Evolutionary conservation across 2,888 invertebrate species (phyloP), one percentile per base, ranked within the genome.

Genomic region (Drosophila seclusa): DNA sequence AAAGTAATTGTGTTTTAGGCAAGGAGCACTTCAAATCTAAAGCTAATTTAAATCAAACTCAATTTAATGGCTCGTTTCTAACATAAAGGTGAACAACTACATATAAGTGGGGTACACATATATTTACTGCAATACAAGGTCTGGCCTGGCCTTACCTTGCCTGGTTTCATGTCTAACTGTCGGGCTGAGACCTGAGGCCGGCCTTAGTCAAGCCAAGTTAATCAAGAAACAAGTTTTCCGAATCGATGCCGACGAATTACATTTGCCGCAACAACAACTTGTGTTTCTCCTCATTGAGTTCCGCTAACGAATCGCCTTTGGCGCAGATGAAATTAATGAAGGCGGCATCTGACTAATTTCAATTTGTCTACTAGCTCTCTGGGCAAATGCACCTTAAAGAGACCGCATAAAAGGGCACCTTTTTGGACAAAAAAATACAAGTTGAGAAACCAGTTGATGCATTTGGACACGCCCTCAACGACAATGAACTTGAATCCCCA

Each of bases 221-320:
- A 84, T 72, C 68, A 54, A 53, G 61, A 85, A 86, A 84, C 84
- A 62, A 83, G 84, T 84, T 84, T 45, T 87, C 67, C 67, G 55
- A 79, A 75, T 62, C 58, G 49, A 68, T 63, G 61, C 64, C 73
- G 77, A 80, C 76, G 68, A 75, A 73, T 84, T 79, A 75, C 76
- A 79, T 59, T 68, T 50, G 58, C 63, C 70, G 38, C 27, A 27
- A 16, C 45, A 45, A 45, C 45, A 45, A 52, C 66, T 69, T 62
- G 77, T 73, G 64, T 69, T 69, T 24, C 45, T 45, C 45, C 45
- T 16, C 45, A 62, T 53, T 64, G 58, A 82, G 83, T 87, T 83
- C 77, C 85, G 76, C 74, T 79, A 68, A 57, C 55, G 42, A 69
- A 75, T 50, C 40, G 65, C 69, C 66, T 73, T 78, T 71, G 67